Evolutionary conservation across 1,140 invertebrate species (phyloP).

Genomic region (Phthorimaea operculella): DNA sequence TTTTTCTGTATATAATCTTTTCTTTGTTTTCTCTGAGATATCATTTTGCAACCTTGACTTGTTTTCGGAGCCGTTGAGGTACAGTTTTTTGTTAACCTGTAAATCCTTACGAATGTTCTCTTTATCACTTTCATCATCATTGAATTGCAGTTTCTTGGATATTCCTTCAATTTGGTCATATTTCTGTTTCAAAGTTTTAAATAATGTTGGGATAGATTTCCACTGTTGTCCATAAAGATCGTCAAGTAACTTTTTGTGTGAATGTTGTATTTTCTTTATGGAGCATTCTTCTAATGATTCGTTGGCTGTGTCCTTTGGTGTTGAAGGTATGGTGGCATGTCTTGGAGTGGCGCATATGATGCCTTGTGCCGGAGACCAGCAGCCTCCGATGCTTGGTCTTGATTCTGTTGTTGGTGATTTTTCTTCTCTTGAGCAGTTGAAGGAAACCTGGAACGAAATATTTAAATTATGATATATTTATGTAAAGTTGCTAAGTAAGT

Average conservation of each 20-base stretch:
- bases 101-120: constrained; percentile 40
- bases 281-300: constrained; percentile 50
- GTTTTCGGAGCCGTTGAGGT: constrained; percentile 33
- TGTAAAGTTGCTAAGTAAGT: no score
- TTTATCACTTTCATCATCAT: constrained; percentile 49
- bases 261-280: constrained; percentile 47
- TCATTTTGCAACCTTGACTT: constrained; percentile 26
- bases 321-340: constrained; percentile 38
- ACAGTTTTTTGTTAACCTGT: constrained; percentile 35
- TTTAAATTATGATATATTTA: no score
- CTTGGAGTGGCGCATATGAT: constrained; percentile 48
- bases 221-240: constrained; percentile 56
- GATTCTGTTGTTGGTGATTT: constrained; percentile 19
- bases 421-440: constrained; percentile 33
- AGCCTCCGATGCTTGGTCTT: constrained; percentile 43
- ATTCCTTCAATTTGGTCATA: constrained; percentile 32
- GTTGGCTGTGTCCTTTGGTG: constrained; percentile 43
- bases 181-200: constrained; percentile 37
- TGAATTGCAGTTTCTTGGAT: constrained; percentile 46
- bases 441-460: constrained; percentile 35
- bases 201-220: constrained; percentile 51
- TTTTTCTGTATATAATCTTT: constrained; percentile 55
- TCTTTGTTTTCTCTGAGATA: constrained; percentile 36
- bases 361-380: constrained; percentile 56
- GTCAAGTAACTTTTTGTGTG: constrained; percentile 50